These are phyloP conservation scores for Oscarella lobularis DNA, from an alignment of 37 sponge, comb jelly and placozoan species.

Conservation along the genomic window DNA sequence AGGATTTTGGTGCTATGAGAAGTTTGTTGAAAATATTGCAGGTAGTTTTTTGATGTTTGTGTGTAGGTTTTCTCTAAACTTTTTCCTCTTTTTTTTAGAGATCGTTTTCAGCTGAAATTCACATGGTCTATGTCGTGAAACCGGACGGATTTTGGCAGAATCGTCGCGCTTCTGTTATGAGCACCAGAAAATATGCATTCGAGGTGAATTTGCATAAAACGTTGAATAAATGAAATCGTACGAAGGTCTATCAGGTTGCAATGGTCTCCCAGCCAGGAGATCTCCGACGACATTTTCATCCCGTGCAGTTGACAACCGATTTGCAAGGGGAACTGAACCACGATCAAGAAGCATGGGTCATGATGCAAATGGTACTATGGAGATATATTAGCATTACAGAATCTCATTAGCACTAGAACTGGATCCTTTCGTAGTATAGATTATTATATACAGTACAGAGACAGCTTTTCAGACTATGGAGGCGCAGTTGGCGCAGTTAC, in stretches of 20 bases:
- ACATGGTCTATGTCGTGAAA: slow-evolving; percentile 12
- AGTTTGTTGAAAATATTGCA: background rate
- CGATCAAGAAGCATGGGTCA: background rate
- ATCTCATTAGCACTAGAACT: too few relatives aligned
- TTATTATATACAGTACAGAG: too few relatives aligned
- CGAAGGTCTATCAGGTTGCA: too few relatives aligned
- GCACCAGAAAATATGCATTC: background rate
- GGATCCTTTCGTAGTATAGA: too few relatives aligned
- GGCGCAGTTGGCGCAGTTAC: too few relatives aligned
- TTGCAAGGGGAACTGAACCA: background rate
- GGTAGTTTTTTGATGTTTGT: background rate
- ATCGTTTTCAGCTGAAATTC: slow-evolving; percentile 55
- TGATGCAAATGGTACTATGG: background rate
- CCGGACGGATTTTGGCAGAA: background rate
- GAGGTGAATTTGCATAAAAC: background rate
- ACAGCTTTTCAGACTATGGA: too few relatives aligned
- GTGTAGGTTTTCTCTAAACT: background rate
- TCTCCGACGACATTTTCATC: background rate
- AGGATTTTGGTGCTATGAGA: background rate
- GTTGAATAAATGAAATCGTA: too few relatives aligned
- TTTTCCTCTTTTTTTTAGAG: slow-evolving; percentile 10
- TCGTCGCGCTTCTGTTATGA: background rate
- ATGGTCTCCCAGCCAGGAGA: background rate
- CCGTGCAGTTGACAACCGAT: background rate
- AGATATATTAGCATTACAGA: too few relatives aligned